Conservation (phyloP, 2,888 invertebrate genomes). For the Galeruca laticollis region DNA sequence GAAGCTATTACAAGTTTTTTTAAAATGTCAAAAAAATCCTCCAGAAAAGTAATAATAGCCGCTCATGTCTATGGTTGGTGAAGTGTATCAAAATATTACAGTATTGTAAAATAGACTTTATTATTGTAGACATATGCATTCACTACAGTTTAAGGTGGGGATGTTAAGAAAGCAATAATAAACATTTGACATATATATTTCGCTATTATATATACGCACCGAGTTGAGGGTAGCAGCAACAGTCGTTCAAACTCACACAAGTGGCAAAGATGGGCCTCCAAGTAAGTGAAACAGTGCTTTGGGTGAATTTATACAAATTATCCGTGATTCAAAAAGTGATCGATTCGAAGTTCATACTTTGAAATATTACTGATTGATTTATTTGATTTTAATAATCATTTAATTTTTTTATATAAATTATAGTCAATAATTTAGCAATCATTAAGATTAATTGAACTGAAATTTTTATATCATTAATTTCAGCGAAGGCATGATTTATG, state of each 20-base stretch:
- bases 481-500: no score
- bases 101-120: slow-evolving; percentile 47
- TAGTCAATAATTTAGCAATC: neutral
- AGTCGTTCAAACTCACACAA: slow-evolving; percentile 57
- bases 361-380: neutral
- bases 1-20: neutral
- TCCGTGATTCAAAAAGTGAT: neutral
- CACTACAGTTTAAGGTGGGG: slow-evolving; percentile 43
- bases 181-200: slow-evolving; percentile 52
- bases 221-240: slow-evolving; percentile 50
- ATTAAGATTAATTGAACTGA: no score
- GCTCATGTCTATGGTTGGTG: slow-evolving; percentile 33
- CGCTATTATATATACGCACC: slow-evolving; percentile 53
- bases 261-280: slow-evolving; percentile 59
- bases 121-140: slow-evolving; percentile 32
- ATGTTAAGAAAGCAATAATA: slow-evolving; percentile 54
- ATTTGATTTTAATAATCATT: neutral
- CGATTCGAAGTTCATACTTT: neutral
- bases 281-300: slow-evolving; percentile 56
- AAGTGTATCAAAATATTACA: slow-evolving; percentile 40
- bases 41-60: neutral
- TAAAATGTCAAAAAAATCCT: neutral
- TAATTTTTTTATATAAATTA: neutral
- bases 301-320: neutral
- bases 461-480: no score